phyloP scores from a whole-genome alignment of 2,888 invertebrate species.

The Nesidiocoris tenuis region DNA sequence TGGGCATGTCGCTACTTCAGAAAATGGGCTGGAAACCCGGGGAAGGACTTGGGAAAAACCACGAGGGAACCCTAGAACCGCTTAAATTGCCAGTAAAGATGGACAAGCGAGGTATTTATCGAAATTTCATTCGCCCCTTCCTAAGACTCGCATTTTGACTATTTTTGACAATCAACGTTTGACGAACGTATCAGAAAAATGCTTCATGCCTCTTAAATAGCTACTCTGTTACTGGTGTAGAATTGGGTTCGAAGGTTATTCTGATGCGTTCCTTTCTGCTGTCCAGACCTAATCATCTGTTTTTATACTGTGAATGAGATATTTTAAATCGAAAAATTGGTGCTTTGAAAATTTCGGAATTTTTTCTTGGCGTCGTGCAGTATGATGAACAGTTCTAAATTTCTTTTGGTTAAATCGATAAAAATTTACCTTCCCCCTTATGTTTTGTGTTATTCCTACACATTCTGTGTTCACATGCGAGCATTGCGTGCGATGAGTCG shows the following conservation, averaged over 20 bases:
- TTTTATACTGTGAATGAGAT: background rate
- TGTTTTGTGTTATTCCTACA: no score
- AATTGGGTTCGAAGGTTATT: background rate
- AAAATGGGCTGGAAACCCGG: slow-evolving; percentile 99
- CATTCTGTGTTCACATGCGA: no score
- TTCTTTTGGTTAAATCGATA: no score
- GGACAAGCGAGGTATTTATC: slow-evolving; percentile 76
- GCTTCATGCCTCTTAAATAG: no score
- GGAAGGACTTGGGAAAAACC: slow-evolving; percentile 93
- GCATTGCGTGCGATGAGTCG: no score
- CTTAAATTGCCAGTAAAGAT: slow-evolving; percentile 91
- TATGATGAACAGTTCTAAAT: no score
- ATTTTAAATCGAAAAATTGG: no score
- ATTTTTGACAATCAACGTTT: background rate
- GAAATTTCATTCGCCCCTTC: slow-evolving; percentile 6
- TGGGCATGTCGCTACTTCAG: slow-evolving; percentile 94
- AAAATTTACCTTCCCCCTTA: no score
- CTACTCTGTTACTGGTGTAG: no score
- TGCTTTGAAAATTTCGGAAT: no score
- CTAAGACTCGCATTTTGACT: no score
- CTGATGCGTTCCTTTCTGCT: background rate
- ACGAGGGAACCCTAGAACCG: slow-evolving; percentile 87
- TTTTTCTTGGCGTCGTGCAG: no score
- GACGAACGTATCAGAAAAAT: background rate
- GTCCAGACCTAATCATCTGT: background rate